phyloP scores from a whole-genome alignment of 2,888 invertebrate species.

The Apoda limacodes region DNA sequence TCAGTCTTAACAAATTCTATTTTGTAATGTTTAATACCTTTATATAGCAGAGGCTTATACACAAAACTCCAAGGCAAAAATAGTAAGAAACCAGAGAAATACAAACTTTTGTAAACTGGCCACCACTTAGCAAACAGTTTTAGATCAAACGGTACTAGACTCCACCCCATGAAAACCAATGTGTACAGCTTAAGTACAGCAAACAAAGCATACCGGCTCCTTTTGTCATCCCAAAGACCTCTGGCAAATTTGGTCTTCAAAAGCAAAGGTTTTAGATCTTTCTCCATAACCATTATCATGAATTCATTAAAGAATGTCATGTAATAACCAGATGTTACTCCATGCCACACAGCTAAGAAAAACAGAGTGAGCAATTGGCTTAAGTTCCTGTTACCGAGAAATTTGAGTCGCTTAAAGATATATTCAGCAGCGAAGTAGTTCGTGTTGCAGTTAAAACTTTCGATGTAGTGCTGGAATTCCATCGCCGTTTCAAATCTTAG shows the following conservation, averaged over 20 bases:
- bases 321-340: constrained; percentile 94
- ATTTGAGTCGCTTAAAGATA: constrained; percentile 92
- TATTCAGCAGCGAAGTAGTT: constrained; percentile 96
- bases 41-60: constrained; percentile 53
- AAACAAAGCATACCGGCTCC: constrained; percentile 59
- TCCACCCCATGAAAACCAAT: constrained; percentile 86
- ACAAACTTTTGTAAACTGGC: constrained; percentile 71
- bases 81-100: constrained; percentile 77
- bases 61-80: constrained; percentile 75
- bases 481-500: constrained; percentile 83
- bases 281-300: constrained; percentile 85
- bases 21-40: constrained; percentile 17
- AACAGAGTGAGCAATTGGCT: constrained; percentile 86
- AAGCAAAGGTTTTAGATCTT: constrained; percentile 74
- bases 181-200: constrained; percentile 78
- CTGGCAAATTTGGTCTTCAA: constrained; percentile 58
- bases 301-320: constrained; percentile 94
- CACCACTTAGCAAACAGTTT: constrained; percentile 78
- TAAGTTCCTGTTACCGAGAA: constrained; percentile 82
- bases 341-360: constrained; percentile 97
- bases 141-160: constrained; percentile 79
- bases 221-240: constrained; percentile 42
- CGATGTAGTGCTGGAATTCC: constrained; percentile 88
- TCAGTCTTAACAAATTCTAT: constrained; percentile 2
- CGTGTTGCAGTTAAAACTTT: constrained; percentile 95